Base-by-base conservation (phyloP, 2,888 invertebrate species). In the Sphaeridia pumilis region DNA sequence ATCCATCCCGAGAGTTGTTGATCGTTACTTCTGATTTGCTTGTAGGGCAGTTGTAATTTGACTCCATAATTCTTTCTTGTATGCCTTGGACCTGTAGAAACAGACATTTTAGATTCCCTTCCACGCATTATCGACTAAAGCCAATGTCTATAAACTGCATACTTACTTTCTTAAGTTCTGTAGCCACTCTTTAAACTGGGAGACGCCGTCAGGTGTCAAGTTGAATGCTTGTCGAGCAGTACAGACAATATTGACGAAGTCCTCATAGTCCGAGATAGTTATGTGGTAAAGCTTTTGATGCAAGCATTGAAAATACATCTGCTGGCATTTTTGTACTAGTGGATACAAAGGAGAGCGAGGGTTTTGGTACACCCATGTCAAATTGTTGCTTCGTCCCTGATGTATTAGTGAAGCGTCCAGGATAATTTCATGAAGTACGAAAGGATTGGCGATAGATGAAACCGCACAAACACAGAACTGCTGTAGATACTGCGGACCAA, bases 261-360 rank as follows among this genome's bases (percentile, higher is more conserved):
- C 95, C 67, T 95, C 95, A 68, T 94, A 93, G 67, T 95, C 95
- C 14, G 84, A 80, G 41, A 85, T 75, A 7, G 86, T 87, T 61
- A 95, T 78, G 72, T 95, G 94, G 71, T 93, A 93, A 66, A 95
- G 74, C 71, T 94, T 90, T 73, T 94, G 90, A 72, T 94, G 93
- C 70, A 93, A 87, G 72, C 94, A 94, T 72, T 93, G 92, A 67
- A 93, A 90, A 71, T 93, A 95, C 94, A 94, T 94, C 74, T 94
- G 93, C 71, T 94, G 89, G 72, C 94, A 94, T 72, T 93, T 93
- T 74, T 92, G 92, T 61, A 94, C 88, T 42, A 95, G 79, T 4
- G 94, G 92, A 64, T 88, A 84, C 42, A 94, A 77, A 4, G 92
- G 84, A 10, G 92, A 89, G 36, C 94, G 76, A 64, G 94, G 74